These are phyloP conservation scores for Crocodylus rhombifer DNA, from an alignment of 2,797 vertebrate genomes.

Conservation along the genomic window DNA sequence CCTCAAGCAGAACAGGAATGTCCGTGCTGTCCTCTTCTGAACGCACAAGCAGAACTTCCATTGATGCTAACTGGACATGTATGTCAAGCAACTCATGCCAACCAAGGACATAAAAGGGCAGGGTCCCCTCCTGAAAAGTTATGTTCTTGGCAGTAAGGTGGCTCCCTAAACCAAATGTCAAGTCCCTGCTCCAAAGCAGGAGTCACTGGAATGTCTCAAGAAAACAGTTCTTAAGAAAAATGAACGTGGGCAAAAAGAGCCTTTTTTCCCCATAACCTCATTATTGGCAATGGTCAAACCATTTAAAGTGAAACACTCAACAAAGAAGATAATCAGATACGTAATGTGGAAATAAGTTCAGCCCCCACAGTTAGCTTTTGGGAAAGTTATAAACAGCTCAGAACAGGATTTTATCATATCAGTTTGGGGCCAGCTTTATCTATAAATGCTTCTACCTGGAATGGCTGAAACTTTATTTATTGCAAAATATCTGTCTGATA, in stretches of 20 bases:
- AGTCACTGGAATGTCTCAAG: neutral
- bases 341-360: neutral
- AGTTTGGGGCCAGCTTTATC: neutral
- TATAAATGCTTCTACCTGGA: neutral
- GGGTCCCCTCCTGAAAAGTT: neutral
- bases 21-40: slow-evolving; percentile 49
- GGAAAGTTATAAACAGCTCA: neutral
- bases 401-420: neutral
- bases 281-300: neutral
- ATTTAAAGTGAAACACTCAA: neutral
- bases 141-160: neutral
- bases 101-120: neutral
- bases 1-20: slow-evolving; percentile 68
- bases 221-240: neutral
- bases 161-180: rapidly evolving
- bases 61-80: slow-evolving; percentile 62
- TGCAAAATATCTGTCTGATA: neutral
- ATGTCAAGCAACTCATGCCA: slow-evolving; percentile 1
- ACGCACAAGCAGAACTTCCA: slow-evolving; percentile 29
- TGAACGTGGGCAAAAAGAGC: neutral
- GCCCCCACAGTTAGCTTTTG: neutral
- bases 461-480: neutral
- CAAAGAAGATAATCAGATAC: neutral
- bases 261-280: neutral
- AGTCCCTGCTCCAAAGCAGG: neutral